These are phyloP conservation scores for Tholera decimalis DNA, from an alignment of 2,888 invertebrate genomes.

Conservation along the genomic window DNA sequence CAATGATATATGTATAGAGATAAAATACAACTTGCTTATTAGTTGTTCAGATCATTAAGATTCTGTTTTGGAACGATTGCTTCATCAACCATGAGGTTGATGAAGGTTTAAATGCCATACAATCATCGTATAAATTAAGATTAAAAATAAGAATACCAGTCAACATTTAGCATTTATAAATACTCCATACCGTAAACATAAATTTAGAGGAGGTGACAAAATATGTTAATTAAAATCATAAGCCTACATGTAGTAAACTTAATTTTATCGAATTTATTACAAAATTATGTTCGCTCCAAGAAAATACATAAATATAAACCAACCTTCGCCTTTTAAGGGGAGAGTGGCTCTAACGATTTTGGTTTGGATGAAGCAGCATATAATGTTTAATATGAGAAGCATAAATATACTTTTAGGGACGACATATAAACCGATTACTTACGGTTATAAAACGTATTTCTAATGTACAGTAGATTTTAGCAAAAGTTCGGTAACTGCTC, in stretches of 20 bases:
- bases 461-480: constrained; percentile 36
- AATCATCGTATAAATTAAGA: constrained; percentile 45
- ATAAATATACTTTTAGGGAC: constrained; percentile 46
- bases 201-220: constrained; percentile 49
- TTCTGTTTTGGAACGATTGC: constrained; percentile 22
- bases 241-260: constrained; percentile 21
- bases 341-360: constrained; percentile 39
- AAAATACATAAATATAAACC: constrained; percentile 43
- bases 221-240: constrained; percentile 54
- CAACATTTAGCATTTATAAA: constrained; percentile 32
- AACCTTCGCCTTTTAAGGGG: constrained; percentile 57
- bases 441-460: constrained; percentile 27
- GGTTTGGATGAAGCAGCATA: constrained; percentile 17
- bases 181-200: constrained; percentile 46
- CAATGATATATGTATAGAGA: not conserved
- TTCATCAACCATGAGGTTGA: constrained; percentile 19
- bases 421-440: constrained; percentile 18
- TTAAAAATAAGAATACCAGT: constrained; percentile 38
- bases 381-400: constrained; percentile 29
- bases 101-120: constrained; percentile 31
- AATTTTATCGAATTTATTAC: constrained; percentile 41
- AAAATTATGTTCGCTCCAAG: constrained; percentile 35
- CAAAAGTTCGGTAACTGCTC: constrained; percentile 18
- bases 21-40: not conserved
- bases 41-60: constrained; percentile 17